Conservation (phyloP, 1,140 invertebrate species). For the Dryas iulia region DNA sequence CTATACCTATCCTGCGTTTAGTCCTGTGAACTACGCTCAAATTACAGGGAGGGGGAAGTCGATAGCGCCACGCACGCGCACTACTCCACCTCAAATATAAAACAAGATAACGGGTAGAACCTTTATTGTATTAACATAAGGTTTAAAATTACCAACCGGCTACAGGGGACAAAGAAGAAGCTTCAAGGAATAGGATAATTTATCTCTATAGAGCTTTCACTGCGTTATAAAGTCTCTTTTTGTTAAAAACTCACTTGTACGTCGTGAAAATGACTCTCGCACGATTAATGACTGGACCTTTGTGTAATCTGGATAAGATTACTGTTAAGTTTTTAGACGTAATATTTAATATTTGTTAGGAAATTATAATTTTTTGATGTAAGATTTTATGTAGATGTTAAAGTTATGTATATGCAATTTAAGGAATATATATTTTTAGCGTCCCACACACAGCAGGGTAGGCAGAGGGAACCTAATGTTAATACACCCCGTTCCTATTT, state of each 20-base stretch:
- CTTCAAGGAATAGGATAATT: conserved; percentile 11
- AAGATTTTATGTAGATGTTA: too few relatives aligned
- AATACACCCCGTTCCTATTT: too few relatives aligned
- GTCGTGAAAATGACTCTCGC: not conserved
- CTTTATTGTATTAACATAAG: conserved; percentile 21
- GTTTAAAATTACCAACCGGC: conserved; percentile 14
- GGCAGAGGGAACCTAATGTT: too few relatives aligned
- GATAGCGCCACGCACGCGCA: conserved; percentile 63
- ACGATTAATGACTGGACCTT: not conserved
- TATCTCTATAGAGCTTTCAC: conserved; percentile 8
- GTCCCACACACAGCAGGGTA: too few relatives aligned
- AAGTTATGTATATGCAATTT: too few relatives aligned
- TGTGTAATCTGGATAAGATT: not conserved
- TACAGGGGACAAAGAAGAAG: conserved; percentile 22
- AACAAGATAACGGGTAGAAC: conserved; percentile 27
- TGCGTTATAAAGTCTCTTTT: not conserved
- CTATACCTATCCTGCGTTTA: conserved; percentile 47
- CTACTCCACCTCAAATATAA: conserved; percentile 24
- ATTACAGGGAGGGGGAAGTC: conserved; percentile 52
- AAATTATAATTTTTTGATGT: too few relatives aligned
- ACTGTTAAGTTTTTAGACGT: not conserved
- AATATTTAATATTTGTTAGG: too few relatives aligned
- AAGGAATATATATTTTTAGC: not conserved
- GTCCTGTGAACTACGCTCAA: conserved; percentile 61
- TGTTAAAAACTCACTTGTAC: not conserved